Evolutionary conservation across 1,140 invertebrate species (phyloP).

Genomic region (Globodera ellingtonae): DNA sequence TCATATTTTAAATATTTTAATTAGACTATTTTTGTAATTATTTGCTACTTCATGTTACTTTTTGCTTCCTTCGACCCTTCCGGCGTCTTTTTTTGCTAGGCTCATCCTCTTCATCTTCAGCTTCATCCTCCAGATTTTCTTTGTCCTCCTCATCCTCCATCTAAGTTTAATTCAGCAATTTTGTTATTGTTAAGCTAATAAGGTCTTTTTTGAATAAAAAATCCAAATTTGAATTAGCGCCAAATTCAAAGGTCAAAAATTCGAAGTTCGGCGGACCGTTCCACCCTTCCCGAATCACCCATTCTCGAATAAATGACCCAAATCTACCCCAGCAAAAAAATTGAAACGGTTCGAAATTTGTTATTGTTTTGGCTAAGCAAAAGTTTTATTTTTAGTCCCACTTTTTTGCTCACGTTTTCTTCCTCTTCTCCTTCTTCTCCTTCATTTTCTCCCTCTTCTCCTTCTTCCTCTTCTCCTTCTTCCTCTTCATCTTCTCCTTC

Average conservation of each 20-base stretch:
- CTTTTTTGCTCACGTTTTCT: constrained; percentile 12
- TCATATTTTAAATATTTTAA: neutral
- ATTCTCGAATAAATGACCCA: no score
- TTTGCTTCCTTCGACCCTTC: constrained; percentile 3
- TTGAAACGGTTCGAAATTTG: no score
- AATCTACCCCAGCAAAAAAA: no score
- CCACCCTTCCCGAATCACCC: no score
- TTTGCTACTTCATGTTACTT: neutral
- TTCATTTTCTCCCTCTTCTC: constrained; percentile 14
- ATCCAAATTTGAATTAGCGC: no score
- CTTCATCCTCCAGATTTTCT: constrained; percentile 32
- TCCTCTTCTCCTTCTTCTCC: constrained; percentile 14
- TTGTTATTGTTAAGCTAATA: neutral
- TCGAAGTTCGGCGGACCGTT: no score
- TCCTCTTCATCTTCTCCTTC: constrained; percentile 27
- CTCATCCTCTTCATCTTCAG: constrained; percentile 4
- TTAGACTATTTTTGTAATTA: neutral
- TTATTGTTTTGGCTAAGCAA: neutral
- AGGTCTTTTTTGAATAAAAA: no score
- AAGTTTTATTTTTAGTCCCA: neutral
- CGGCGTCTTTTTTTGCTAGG: constrained; percentile 1
- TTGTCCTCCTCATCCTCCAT: constrained; percentile 19
- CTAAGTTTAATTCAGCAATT: neutral
- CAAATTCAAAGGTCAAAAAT: no score
- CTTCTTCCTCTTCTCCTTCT: constrained; percentile 20